Percentiles rank a stretch among this genome's conserved stretches.
Conservation (phyloP, 2,113 vertebrate species). For the Dicaeum eximium region DNA sequence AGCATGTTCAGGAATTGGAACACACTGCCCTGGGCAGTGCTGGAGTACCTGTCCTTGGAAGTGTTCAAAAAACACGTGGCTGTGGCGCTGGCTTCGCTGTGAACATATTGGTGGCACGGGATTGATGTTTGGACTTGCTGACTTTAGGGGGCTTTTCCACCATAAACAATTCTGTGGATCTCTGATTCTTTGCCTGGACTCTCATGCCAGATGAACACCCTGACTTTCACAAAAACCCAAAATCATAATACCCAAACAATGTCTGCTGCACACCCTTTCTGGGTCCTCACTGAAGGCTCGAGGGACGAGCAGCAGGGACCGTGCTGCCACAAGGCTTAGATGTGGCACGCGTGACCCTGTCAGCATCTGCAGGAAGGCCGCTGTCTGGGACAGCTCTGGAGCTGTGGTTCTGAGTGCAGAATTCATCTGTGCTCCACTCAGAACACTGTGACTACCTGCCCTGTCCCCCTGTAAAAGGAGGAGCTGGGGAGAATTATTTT, state of each 20-base stretch:
- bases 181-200: neutral
- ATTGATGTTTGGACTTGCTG: neutral
- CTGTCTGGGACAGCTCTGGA: neutral
- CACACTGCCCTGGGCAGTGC: neutral
- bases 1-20: neutral
- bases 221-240: neutral
- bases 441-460: neutral
- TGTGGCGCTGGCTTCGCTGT: too few relatives aligned
- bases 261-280: neutral
- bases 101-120: fast-evolving
- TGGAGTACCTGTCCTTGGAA: neutral
- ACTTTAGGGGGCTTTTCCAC: neutral
- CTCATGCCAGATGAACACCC: neutral
- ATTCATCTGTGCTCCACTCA: too few relatives aligned
- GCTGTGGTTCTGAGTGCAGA: neutral
- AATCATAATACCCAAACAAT: too few relatives aligned
- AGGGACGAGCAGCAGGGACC: neutral
- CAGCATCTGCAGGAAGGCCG: neutral
- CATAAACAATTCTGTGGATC: neutral
- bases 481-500: neutral
- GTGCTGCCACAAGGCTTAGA: neutral
- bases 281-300: neutral
- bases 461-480: neutral
- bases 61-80: fast-evolving
- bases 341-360: neutral